Conservation (phyloP, 2,797 vertebrate species). For the Macroramphosus scolopax region DNA sequence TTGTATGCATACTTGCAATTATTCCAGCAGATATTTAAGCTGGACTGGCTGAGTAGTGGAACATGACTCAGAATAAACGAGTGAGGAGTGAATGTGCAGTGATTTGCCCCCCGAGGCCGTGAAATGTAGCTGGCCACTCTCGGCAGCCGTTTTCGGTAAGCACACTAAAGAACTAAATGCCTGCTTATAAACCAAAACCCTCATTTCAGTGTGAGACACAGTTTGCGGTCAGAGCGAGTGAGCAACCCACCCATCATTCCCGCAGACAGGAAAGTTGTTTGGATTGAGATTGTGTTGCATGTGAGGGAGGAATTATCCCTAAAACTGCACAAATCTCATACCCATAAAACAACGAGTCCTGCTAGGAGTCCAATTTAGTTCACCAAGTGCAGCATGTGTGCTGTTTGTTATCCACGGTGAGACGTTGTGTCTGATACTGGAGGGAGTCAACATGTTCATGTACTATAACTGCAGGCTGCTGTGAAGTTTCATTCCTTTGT, state of each 20-base stretch:
- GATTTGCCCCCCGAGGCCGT: conserved; percentile 2
- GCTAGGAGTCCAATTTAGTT: conserved; percentile 33
- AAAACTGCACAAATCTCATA: conserved; percentile 46
- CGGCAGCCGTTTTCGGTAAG: conserved; percentile 37
- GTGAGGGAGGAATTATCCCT: conserved; percentile 50
- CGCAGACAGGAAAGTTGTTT: conserved; percentile 41
- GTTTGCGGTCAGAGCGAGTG: conserved; percentile 48
- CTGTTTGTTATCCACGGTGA: conserved; percentile 23
- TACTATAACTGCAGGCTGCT: too few relatives aligned
- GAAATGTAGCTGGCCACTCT: conserved; percentile 19
- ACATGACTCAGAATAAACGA: not conserved
- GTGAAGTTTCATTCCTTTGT: too few relatives aligned
- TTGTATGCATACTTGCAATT: not conserved
- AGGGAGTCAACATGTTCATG: too few relatives aligned
- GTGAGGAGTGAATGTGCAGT: conserved; percentile 1
- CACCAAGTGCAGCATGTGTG: conserved; percentile 23
- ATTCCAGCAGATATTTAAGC: not conserved
- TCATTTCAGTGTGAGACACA: conserved; percentile 45
- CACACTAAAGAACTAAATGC: conserved; percentile 27
- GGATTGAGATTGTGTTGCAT: conserved; percentile 46
- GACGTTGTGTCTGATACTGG: not conserved
- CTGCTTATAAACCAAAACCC: conserved; percentile 33
- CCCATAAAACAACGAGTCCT: conserved; percentile 46
- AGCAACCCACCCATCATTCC: conserved; percentile 38
- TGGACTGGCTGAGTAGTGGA: not conserved